Base-by-base conservation (phyloP, 1,140 invertebrate genomes). In the Aphaenogaster floridana region DNA sequence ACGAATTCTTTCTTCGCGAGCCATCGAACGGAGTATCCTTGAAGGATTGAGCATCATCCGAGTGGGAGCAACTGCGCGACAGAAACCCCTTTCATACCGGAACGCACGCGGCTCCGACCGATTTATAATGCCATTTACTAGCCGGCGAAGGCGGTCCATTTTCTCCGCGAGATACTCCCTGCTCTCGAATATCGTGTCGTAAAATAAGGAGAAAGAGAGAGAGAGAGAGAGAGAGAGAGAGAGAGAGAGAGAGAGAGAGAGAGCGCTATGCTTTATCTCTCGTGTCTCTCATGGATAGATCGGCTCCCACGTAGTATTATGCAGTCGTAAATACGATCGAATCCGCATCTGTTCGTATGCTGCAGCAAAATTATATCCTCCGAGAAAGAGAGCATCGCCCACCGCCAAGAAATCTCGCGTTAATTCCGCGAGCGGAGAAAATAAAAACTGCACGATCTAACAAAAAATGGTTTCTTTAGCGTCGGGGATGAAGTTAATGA, bases 61-160 rank as follows among this genome's bases (percentile, higher is more conserved):
- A 61, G 64, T 6, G n/a, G 3, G 21, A 48, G 21, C 52, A 74
- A 28, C 28, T 66, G 48, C 17, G 39, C 15, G 66, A 84, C 69
- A 39, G 15, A 76, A 28, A 72, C 8, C n/a, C 36, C 21, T 87
- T 87, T 48, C 80, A 76, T 21, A 68, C 34, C 39, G 17, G 48
- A 17, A 64, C 57, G 17, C 79, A 15, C 66, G 52, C 39, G 42
- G 42, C 54, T 48, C 42, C 69, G 68, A 74, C 54, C 80, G 42
- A 84, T 84, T 84, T 84, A 84, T 84, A 84, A 76, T 84, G 45
- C 54, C 54, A 76, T 84, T 84, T 84, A 76, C 54, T n/a, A 59
- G 7, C 17, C 5, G 39, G 39, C 28, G 52, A 21, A 9, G 64
- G 39, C 21, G 39, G 52, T 81, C 79, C 50, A 81, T 81, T 81